Evolutionary conservation across 2,113 vertebrate genomes (phyloP).

Genomic region (Salvelinus alpinus): DNA sequence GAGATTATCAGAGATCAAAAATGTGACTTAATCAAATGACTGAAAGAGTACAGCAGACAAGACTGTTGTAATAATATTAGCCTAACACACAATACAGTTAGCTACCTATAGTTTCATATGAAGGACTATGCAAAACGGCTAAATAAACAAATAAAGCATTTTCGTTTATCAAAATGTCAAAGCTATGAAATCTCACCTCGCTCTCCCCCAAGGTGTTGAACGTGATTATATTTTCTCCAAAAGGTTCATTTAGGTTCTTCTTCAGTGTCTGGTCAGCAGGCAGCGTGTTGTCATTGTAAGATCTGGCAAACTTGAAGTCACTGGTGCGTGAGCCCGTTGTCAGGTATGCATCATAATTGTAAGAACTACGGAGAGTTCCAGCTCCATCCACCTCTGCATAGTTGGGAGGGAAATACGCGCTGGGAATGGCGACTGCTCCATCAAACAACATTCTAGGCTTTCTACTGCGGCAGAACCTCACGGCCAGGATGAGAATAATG

Average conservation of each 20-base stretch:
- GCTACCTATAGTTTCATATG: no score
- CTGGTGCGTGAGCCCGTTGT: slow-evolving; percentile 63
- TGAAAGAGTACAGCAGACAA: no score
- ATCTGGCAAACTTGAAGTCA: slow-evolving; percentile 65
- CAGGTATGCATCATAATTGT: slow-evolving; percentile 65
- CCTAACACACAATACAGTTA: no score
- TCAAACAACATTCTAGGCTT: slow-evolving; percentile 63
- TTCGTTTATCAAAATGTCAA: no score
- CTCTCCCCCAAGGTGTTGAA: background rate
- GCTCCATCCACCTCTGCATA: slow-evolving; percentile 48
- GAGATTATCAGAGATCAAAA: no score
- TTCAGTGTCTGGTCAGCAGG: slow-evolving; percentile 2
- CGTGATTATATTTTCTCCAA: slow-evolving; percentile 2
- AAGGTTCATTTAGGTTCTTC: slow-evolving; percentile 33
- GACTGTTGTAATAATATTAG: no score
- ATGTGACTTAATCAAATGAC: no score
- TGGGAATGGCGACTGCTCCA: slow-evolving; percentile 58
- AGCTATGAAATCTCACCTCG: no score
- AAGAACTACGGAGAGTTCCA: slow-evolving; percentile 66
- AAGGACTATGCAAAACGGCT: no score
- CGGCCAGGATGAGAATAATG: slow-evolving; percentile 66
- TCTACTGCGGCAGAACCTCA: slow-evolving; percentile 63
- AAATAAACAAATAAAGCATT: no score
- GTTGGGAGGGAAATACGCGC: slow-evolving; percentile 56
- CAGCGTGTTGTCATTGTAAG: slow-evolving; percentile 59